phyloP scores from a whole-genome alignment of 1,140 invertebrate species.

The Eriosoma lanigerum region DNA sequence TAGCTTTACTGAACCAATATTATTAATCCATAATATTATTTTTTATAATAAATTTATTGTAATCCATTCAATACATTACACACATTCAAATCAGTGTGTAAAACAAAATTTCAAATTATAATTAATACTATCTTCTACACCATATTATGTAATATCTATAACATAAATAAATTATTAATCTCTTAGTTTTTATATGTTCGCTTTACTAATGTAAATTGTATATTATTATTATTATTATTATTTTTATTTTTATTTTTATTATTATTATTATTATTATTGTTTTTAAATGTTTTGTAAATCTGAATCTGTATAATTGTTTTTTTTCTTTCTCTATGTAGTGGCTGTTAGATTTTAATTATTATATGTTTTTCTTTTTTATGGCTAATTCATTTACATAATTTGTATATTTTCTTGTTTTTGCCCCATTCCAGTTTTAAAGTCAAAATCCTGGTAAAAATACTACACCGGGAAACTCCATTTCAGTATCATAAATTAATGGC shows the following conservation, averaged over 20 bases:
- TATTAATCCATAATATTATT: no score
- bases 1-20: slow-evolving; percentile 59
- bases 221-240: slow-evolving; percentile 10
- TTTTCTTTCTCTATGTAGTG: neutral
- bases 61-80: no score
- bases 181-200: neutral
- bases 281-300: neutral
- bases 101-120: neutral
- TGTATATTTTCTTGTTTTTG: neutral
- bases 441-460: neutral
- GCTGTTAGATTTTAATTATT: neutral
- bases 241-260: neutral
- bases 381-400: neutral
- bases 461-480: neutral
- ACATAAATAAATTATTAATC: neutral
- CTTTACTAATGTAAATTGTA: slow-evolving; percentile 11
- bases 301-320: neutral
- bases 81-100: no score
- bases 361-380: neutral
- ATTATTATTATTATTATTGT: neutral
- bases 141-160: neutral
- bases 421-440: slow-evolving; percentile 21
- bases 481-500: slow-evolving; percentile 8
- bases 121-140: neutral
- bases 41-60: neutral